These are phyloP conservation scores for Ferrisia virgata DNA, from an alignment of 2,888 invertebrate genomes.

Conservation along the genomic window DNA sequence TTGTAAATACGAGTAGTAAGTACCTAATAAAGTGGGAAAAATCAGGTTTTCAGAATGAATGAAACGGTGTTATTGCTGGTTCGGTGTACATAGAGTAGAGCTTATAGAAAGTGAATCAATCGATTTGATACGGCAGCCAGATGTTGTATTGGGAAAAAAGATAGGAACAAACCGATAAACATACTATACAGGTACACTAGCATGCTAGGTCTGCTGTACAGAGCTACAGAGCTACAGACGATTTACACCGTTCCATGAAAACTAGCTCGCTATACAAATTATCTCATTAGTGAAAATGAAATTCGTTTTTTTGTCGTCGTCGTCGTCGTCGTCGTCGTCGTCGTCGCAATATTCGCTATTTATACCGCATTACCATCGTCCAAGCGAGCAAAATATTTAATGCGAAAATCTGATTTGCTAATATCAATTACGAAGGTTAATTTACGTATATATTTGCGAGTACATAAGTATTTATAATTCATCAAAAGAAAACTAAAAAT, in stretches of 20 bases:
- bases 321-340: neutral
- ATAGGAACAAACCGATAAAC: neutral
- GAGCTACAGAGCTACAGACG: neutral
- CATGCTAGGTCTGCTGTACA: neutral
- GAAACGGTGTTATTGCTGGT: slow-evolving; percentile 29
- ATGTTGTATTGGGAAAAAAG: slow-evolving; percentile 26
- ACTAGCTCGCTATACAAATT: slow-evolving; percentile 19
- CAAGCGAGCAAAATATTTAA: neutral
- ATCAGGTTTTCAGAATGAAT: slow-evolving; percentile 26
- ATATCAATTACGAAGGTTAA: slow-evolving; percentile 19
- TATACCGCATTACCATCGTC: neutral
- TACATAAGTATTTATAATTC: neutral
- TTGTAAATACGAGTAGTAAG: too few relatives aligned
- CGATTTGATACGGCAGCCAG: slow-evolving; percentile 38
- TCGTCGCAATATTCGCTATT: neutral
- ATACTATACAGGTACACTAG: neutral
- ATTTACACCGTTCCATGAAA: slow-evolving; percentile 3
- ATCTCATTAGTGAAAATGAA: neutral
- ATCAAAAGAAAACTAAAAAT: neutral
- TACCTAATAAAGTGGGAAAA: slow-evolving; percentile 14
- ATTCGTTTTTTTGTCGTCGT: neutral
- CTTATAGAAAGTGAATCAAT: slow-evolving; percentile 39
- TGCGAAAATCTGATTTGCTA: slow-evolving; percentile 6
- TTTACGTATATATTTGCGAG: neutral
- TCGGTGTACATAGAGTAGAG: slow-evolving; percentile 19